Evolutionary conservation across 2,888 invertebrate genomes (phyloP).

Genomic region (Acanthosepion lycidas): DNA sequence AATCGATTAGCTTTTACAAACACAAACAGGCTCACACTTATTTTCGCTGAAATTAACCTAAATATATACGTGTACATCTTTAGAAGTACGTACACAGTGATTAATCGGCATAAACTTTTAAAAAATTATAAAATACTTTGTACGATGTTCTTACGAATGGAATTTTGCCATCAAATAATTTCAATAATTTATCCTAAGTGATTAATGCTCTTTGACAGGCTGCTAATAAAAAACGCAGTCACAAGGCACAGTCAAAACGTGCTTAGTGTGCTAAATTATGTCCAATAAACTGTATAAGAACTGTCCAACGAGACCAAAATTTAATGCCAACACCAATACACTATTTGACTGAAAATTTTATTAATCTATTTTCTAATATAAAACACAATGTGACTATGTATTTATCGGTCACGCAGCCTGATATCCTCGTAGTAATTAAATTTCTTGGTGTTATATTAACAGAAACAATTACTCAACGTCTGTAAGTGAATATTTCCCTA

Average conservation of each 20-base stretch:
- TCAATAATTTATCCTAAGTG: slow-evolving; percentile 11
- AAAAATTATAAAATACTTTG: background rate
- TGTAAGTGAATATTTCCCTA: too few species aligned
- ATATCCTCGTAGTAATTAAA: too few species aligned
- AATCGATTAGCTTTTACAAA: too few species aligned
- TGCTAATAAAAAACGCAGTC: background rate
- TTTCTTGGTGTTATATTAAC: too few species aligned
- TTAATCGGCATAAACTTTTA: background rate
- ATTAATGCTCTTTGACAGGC: background rate
- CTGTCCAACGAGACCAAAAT: background rate
- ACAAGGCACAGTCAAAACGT: background rate
- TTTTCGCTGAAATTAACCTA: too few species aligned
- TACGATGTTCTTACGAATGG: background rate
- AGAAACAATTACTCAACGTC: too few species aligned
- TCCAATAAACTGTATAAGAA: background rate
- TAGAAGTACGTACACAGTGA: background rate
- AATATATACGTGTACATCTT: too few species aligned
- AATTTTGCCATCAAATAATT: background rate
- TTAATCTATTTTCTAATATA: background rate
- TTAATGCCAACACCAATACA: background rate
- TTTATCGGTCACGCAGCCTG: too few species aligned
- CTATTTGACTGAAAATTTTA: background rate
- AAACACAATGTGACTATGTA: too few species aligned
- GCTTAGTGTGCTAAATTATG: background rate
- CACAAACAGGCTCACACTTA: too few species aligned